A percentile compares a stretch with the other conserved stretches of the same genome.
phyloP scores from a whole-genome alignment of 92 coral and sea anemone species.

The Porites cylindrica region DNA sequence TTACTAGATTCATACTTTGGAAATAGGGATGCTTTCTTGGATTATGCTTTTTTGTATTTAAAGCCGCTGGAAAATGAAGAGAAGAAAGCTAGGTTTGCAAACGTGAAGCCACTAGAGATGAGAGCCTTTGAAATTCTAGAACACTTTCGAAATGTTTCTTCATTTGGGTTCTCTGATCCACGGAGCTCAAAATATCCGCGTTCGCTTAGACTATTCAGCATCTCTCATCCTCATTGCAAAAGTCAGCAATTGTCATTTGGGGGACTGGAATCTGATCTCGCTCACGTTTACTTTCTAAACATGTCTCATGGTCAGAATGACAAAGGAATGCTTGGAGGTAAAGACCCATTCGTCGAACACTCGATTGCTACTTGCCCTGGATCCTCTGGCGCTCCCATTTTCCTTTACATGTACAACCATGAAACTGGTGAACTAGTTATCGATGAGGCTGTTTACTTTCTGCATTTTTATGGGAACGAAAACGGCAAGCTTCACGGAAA shows the following conservation, averaged over 20 bases:
- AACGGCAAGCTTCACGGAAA: conserved; percentile 39
- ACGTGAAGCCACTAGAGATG: conserved; percentile 27
- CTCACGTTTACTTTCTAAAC: conserved; percentile 46
- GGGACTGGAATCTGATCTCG: conserved; percentile 41
- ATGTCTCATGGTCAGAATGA: conserved; percentile 60
- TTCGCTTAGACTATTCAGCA: conserved; percentile 44
- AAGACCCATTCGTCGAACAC: conserved; percentile 54
- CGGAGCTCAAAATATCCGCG: conserved; percentile 39
- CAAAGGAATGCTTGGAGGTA: conserved; percentile 49
- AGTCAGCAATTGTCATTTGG: conserved; percentile 42
- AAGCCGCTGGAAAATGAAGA: conserved; percentile 39
- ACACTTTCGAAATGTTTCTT: conserved; percentile 47
- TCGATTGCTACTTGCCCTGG: conserved; percentile 53
- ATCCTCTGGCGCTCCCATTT: conserved; percentile 58
- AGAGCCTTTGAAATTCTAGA: conserved; percentile 27
- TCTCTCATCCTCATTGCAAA: conserved; percentile 48
- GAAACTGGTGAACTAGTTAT: conserved; percentile 36
- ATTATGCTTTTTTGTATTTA: conserved; percentile 36
- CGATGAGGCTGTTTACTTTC: conserved; percentile 49
- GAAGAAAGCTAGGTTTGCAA: conserved; percentile 23
- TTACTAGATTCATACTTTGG: conserved; percentile 20
- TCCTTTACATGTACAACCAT: conserved; percentile 38
- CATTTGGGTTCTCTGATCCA: conserved; percentile 44
- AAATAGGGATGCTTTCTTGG: conserved; percentile 42
- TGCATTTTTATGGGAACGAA: conserved; percentile 43